phyloP scores from a whole-genome alignment of 2,797 vertebrate genomes.

The Liasis olivaceus region DNA sequence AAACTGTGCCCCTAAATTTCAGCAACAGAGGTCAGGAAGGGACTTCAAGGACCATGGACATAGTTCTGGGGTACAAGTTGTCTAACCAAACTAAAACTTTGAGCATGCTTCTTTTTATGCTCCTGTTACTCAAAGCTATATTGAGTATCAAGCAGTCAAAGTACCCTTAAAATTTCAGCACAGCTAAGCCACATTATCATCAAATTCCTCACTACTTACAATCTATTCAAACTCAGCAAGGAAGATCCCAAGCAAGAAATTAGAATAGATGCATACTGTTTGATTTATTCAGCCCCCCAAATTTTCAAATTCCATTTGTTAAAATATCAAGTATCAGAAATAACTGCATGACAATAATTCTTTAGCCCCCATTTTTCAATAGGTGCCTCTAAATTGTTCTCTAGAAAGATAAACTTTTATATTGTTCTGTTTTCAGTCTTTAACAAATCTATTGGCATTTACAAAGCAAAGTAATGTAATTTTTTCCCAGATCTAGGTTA shows the following conservation, averaged over 20 bases:
- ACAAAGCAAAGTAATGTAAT: slow-evolving; percentile 29
- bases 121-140: neutral
- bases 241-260: neutral
- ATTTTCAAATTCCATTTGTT: neutral
- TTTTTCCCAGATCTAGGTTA: slow-evolving; percentile 48
- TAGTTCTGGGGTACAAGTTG: neutral
- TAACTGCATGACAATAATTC: neutral
- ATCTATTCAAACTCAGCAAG: neutral
- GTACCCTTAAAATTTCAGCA: neutral
- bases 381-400: slow-evolving; percentile 21
- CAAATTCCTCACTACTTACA: neutral
- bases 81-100: neutral
- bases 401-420: slow-evolving; percentile 18
- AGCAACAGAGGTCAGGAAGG: neutral
- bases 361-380: neutral
- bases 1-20: neutral
- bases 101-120: neutral
- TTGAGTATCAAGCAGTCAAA: neutral
- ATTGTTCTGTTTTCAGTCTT: neutral
- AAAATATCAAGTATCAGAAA: neutral
- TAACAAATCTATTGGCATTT: slow-evolving; percentile 23
- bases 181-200: neutral
- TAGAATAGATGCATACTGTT: neutral
- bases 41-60: neutral
- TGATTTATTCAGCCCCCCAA: neutral